These are phyloP conservation scores for Isichthys henryi DNA, from an alignment of 2,113 vertebrate genomes.

Conservation along the genomic window DNA sequence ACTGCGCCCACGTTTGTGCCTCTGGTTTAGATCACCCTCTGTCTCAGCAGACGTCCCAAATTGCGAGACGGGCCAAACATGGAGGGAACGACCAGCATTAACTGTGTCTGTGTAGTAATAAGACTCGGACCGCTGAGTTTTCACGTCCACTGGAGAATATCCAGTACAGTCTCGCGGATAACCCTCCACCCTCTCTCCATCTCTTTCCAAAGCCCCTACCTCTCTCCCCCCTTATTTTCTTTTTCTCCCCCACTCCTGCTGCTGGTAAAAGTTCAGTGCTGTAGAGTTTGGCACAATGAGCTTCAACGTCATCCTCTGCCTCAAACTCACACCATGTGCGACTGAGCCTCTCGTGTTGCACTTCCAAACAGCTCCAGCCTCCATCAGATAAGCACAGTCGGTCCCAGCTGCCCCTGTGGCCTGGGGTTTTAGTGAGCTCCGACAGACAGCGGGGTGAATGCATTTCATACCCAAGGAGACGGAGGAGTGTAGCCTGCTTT, in stretches of 20 bases:
- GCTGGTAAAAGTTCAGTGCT: constrained; percentile 3
- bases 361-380: background rate
- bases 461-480: background rate
- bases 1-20: background rate
- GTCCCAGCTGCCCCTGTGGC: background rate
- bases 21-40: background rate
- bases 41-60: background rate
- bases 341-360: background rate
- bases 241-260: constrained; percentile 21
- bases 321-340: constrained; percentile 8
- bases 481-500: background rate
- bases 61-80: background rate
- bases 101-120: background rate
- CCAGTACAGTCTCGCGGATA: background rate
- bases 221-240: constrained; percentile 43
- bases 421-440: background rate
- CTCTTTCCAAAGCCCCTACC: constrained; percentile 12
- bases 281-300: background rate
- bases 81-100: background rate
- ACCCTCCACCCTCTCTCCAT: background rate
- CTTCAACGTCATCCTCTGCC: background rate
- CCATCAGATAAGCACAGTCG: constrained; percentile 1
- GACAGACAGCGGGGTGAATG: background rate
- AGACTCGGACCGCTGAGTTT: background rate
- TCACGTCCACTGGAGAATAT: background rate